Evolutionary conservation across 2,888 invertebrate genomes (phyloP), one percentile per base, ranked within the genome.

Genomic region (Pandemis heparana): DNA sequence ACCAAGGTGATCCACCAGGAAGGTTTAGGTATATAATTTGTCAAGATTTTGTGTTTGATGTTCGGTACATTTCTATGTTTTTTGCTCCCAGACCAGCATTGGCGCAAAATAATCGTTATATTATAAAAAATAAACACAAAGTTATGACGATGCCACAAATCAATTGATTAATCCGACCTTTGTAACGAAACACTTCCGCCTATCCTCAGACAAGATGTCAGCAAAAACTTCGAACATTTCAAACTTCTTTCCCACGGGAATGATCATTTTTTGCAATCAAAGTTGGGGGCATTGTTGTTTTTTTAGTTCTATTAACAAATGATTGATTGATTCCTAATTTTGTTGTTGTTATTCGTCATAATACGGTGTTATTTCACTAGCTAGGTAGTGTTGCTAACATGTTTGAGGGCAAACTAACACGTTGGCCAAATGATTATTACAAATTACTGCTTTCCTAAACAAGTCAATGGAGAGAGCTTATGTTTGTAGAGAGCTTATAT

Each of bases 161-260:
- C 16, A 16, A 51, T 51, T 56, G 56, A 23, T 12, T 23, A 23
- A 12, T 12, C 10, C 56, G 23, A 56, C 56, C 56, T 56, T 56
- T 23, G 10, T 10, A 9, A 56, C 5, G 10, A 46, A 46, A 46
- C 12, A 23, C n/a, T 5, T n/a, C 51, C n/a, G n/a, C 16, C 16
- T 59, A 59, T 38, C n/a, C 14, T 9, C 32, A 23, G 2, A 32
- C 8, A 1, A 14, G 4, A 51, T 5, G n/a, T 51, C 70, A 12
- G 65, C n/a, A 71, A 71, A 71, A 71, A 70, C 64, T 10, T 63
- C 32, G 39, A 23, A 39, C 6, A 38, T 51, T 16, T 10, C 41
- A 41, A 41, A 9, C 8, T 7, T 39, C 14, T 71, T 70, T 71
- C 71, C 66, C 71, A 71, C 48, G 71, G 71, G 71, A 71, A 66